Evolutionary conservation across 1,140 invertebrate species (phyloP).

Genomic region (Drosophila chauvacae): DNA sequence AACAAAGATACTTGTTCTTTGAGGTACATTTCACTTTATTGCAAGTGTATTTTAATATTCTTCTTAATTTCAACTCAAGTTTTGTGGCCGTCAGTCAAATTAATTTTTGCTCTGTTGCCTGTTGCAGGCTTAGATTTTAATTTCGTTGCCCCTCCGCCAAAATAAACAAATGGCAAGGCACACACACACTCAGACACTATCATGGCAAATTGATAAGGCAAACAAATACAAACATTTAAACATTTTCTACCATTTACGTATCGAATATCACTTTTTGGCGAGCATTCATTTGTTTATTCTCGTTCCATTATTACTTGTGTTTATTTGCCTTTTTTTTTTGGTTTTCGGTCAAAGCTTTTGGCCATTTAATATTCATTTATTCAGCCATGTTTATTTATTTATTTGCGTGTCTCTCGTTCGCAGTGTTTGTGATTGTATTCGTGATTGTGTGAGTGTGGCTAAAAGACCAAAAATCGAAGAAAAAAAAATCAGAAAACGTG

Average conservation of each 20-base stretch:
- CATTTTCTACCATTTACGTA: constrained; percentile 64
- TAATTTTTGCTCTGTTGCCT: background rate
- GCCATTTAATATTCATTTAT: constrained; percentile 81
- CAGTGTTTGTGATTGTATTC: constrained; percentile 32
- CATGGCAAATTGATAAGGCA: constrained; percentile 68
- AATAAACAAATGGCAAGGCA: background rate
- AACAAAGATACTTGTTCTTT: background rate
- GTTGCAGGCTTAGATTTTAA: constrained; percentile 49
- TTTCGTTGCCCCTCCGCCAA: constrained; percentile 8
- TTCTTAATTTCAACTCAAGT: background rate
- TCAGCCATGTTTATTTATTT: constrained; percentile 79
- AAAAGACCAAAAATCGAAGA: constrained; percentile 44
- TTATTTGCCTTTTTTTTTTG: constrained; percentile 39
- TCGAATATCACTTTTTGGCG: constrained; percentile 64
- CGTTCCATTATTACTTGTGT: constrained; percentile 38
- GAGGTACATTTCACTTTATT: too few relatives aligned
- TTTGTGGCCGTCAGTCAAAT: background rate
- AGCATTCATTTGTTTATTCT: constrained; percentile 55
- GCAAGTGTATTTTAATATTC: constrained; percentile 1
- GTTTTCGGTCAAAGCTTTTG: constrained; percentile 48
- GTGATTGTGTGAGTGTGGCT: constrained; percentile 6
- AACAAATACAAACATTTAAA: constrained; percentile 75
- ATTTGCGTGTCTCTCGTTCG: constrained; percentile 52
- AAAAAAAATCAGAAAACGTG: constrained; percentile 55
- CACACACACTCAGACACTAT: constrained; percentile 12